Evolutionary conservation across 2,113 vertebrate species (phyloP).

Genomic region (Anser cygnoides): DNA sequence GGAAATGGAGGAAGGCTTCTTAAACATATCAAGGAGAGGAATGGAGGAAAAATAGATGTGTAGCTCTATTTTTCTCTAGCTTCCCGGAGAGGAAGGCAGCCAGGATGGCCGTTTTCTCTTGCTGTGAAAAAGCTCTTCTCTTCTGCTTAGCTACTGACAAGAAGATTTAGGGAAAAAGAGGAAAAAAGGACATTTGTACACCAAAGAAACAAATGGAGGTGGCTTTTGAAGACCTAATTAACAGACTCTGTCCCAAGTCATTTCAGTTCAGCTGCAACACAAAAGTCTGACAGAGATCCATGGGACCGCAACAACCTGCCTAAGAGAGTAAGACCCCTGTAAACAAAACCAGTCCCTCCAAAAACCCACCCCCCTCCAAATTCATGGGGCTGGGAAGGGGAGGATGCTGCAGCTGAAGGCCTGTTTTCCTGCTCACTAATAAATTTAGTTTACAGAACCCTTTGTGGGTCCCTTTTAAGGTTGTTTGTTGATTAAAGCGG

Average conservation of each 20-base stretch:
- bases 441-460: conserved; percentile 69
- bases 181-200: not conserved
- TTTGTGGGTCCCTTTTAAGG: conserved; percentile 48
- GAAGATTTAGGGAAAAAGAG: conserved; percentile 13
- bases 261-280: conserved; percentile 25
- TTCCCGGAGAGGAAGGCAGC: not conserved
- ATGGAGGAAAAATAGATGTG: not conserved
- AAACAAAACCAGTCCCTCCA: not conserved
- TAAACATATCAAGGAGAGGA: not conserved
- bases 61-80: not conserved
- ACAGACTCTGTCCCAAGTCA: conserved; percentile 6
- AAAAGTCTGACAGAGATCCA: conserved; percentile 36
- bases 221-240: conserved; percentile 36
- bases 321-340: not conserved
- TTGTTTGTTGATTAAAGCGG: conserved; percentile 71
- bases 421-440: conserved; percentile 40
- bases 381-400: not conserved
- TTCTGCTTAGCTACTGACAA: conserved; percentile 14
- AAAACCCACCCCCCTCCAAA: not conserved
- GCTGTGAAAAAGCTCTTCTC: not conserved
- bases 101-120: not conserved
- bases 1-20: not conserved
- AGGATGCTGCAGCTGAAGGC: not conserved
- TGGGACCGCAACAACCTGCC: conserved; percentile 7
- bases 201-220: not conserved